Evolutionary conservation across 1,140 invertebrate genomes (phyloP).

Genomic region (Sesamia nonagrioides): DNA sequence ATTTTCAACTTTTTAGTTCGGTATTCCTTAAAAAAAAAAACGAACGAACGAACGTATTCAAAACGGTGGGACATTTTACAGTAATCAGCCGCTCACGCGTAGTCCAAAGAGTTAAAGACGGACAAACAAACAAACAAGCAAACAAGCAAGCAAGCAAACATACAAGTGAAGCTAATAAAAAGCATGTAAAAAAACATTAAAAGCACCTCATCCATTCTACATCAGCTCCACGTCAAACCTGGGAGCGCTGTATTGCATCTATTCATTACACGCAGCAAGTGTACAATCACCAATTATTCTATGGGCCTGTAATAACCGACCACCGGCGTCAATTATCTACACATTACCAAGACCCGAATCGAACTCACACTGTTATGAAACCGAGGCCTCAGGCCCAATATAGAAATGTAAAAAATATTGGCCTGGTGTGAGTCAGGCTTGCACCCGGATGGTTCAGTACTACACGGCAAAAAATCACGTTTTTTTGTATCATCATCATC

Average conservation of each 20-base stretch:
- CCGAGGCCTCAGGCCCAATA: slow-evolving; percentile 11
- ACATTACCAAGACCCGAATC: slow-evolving; percentile 41
- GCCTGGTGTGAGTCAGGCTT: not conserved
- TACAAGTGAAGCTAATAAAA: no score
- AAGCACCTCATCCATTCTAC: slow-evolving; percentile 10
- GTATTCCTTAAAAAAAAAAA: no score
- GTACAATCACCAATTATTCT: slow-evolving; percentile 62
- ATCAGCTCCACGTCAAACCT: slow-evolving; percentile 9
- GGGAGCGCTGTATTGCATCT: slow-evolving; percentile 45
- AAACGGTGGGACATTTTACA: no score
- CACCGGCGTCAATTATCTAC: slow-evolving; percentile 52
- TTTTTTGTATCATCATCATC: no score
- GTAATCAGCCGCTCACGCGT: no score
- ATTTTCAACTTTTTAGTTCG: no score
- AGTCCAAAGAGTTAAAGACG: no score
- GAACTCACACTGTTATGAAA: slow-evolving; percentile 38
- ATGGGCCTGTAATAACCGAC: slow-evolving; percentile 56
- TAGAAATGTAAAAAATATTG: slow-evolving; percentile 4
- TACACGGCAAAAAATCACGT: no score
- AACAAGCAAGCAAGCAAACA: no score
- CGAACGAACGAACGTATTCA: no score
- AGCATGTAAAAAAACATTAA: no score
- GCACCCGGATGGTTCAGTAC: not conserved
- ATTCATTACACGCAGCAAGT: slow-evolving; percentile 56
- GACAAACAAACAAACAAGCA: no score